These are phyloP conservation scores for Boloria euphrosyne DNA, from an alignment of 2,888 invertebrate genomes.

Conservation along the genomic window DNA sequence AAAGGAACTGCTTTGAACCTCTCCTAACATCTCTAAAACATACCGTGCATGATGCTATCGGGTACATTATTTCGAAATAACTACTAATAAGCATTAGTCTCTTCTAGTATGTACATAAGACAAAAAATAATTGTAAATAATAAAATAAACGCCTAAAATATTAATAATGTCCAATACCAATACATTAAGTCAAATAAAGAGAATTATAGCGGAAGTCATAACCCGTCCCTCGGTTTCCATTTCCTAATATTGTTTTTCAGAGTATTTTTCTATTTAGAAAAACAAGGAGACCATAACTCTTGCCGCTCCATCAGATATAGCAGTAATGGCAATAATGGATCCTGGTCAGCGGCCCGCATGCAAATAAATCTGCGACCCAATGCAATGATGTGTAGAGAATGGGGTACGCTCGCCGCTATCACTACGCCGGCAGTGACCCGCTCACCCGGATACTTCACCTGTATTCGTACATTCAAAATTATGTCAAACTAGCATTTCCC, in stretches of 20 bases:
- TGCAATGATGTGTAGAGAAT: conserved; percentile 83
- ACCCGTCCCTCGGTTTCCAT: conserved; percentile 66
- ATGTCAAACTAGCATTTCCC: conserved; percentile 11
- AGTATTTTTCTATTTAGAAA: conserved; percentile 75
- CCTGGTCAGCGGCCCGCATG: conserved; percentile 83
- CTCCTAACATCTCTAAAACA: too few species aligned
- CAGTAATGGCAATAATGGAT: conserved; percentile 81
- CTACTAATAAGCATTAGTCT: too few species aligned
- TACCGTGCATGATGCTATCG: too few species aligned
- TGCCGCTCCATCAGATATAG: conserved; percentile 79
- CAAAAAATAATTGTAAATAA: conserved; percentile 13
- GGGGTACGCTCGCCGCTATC: conserved; percentile 65
- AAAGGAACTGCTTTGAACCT: too few species aligned
- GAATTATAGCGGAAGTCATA: conserved; percentile 74
- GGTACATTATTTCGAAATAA: too few species aligned
- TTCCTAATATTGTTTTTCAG: conserved; percentile 62
- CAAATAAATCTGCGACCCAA: conserved; percentile 82
- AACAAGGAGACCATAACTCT: conserved; percentile 80
- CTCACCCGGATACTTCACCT: conserved; percentile 37
- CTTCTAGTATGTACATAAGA: not conserved
- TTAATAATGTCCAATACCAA: conserved; percentile 46
- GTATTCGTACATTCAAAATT: conserved; percentile 16
- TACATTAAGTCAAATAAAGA: conserved; percentile 56
- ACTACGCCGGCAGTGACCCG: conserved; percentile 25
- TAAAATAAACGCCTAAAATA: conserved; percentile 34